Evolutionary conservation across 2,113 vertebrate genomes (phyloP), one percentile per base, ranked within the genome.

Genomic region (Zeus faber): DNA sequence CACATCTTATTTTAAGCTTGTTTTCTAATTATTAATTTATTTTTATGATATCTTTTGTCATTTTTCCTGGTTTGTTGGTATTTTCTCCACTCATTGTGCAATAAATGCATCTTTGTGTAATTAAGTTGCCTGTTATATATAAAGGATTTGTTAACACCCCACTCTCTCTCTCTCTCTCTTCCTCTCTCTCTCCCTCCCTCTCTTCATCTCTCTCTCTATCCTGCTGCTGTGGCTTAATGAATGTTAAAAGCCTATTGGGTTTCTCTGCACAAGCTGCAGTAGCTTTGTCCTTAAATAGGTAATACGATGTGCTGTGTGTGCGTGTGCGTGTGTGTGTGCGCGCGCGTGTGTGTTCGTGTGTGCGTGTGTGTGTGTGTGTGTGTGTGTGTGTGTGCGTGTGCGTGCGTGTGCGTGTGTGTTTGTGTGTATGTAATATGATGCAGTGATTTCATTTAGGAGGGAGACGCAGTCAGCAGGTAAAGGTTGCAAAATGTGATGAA

Each of bases 201-300:
- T 20, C 45, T 49, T 16, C 31, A 47, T 27, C 26, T 64, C 54
- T 25, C 37, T 52, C 23, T 21, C 37, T 24, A 5, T 18, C 55
- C 14, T 43, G 47, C 22, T 31, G 27, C 17, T 53, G 21, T 48
- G 65, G 72, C 64, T 72, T 72, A 75, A 78, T 66, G 65, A 82
- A 70, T 62, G 73, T 72, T 82, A 79, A 85, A 84, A 84, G 81
- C 77, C 73, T 81, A 85, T 85, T 76, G 73, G 60, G 75, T 85
- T 84, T 82, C 83, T 68, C 49, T 62, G 57, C 2, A 2, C 43
- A 16, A 39, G 61, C 70, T 66, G 60, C 69, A 66, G 18, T 45
- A 41, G 62, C 65, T 62, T 60, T 67, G 63, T 58, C 77, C 65
- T 70, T 52, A 64, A 59, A 54, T 58, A 24, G 72, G 79, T 85